Evolutionary conservation across 2,797 vertebrate genomes (phyloP).

Genomic region (Acanthurus leucopareius): DNA sequence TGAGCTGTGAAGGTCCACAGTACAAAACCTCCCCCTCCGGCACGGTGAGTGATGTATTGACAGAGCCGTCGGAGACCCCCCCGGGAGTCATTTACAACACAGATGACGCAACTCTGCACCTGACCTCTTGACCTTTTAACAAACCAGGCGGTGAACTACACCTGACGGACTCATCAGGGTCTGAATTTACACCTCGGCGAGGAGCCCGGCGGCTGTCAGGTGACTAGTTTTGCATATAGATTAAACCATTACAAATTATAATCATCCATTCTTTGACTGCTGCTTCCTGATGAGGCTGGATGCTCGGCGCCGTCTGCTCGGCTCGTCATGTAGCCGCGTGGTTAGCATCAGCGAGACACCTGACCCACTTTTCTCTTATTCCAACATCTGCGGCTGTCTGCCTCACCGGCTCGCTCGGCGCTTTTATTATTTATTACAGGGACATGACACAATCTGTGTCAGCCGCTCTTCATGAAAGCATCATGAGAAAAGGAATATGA

Average conservation of each 20-base stretch:
- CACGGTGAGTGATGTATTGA: constrained; percentile 22
- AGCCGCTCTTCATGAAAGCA: constrained; percentile 38
- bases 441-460: constrained; percentile 43
- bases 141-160: constrained; percentile 24
- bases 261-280: background rate
- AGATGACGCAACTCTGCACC: background rate
- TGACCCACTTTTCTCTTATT: constrained; percentile 71
- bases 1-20: constrained; percentile 60
- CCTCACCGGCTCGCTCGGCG: constrained; percentile 18
- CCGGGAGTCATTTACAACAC: constrained; percentile 31
- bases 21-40: background rate
- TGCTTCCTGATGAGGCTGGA: background rate
- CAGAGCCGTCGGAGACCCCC: background rate
- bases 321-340: background rate
- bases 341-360: constrained; percentile 53
- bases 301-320: constrained; percentile 17
- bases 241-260: constrained; percentile 12
- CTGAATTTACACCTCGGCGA: background rate
- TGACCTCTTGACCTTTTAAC: constrained; percentile 57
- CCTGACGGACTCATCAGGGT: background rate
- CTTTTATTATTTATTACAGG: constrained; percentile 54
- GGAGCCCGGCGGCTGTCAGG: background rate
- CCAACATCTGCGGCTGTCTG: constrained; percentile 72
- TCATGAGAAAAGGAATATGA: constrained; percentile 23
- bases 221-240: constrained; percentile 13